Evolutionary conservation across 2,113 vertebrate genomes (phyloP), one percentile per base, ranked within the genome.

Genomic region (Paraplagusia blochii): DNA sequence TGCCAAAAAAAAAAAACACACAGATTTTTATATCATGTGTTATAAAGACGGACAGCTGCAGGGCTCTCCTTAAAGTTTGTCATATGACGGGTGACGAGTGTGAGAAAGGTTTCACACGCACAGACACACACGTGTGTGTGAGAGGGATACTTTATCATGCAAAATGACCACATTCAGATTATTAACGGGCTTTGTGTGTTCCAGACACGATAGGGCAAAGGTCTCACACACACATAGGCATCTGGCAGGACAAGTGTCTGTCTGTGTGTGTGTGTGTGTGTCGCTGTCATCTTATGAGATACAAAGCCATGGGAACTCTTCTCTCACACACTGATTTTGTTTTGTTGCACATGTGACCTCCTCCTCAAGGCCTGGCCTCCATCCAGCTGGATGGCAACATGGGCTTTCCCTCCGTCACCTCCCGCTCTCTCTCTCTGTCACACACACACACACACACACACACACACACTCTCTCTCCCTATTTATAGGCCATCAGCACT

Each of bases 71-170:
- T 6, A 29, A 29, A 29, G 22, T 29, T 29, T 29, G 6, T 29
- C 22, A 29, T 29, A 6, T 29, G 40, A 13, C 13, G 40, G 5
- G 40, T 43, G 22, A 29, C 14, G 40, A 14, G 40, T 43, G 40
- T 6, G 9, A 10, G 11, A 4, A 5, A 2, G 16, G 33, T 11
- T 11, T 18, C 17, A 50, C 42, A 33, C 44, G 17, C 35, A 51
- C 39, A 62, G 44, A 59, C 34, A 47, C 49, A 47, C 44, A 40
- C 53, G 48, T 10, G 49, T 8, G 54, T 44, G 43, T 48, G 43
- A 44, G 50, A 48, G 50, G 3, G 34, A 4, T 34, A 63, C 68
- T 76, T 75, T 80, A 61, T 80, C 53, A 83, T 73, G 66, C 66
- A 67, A 75, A 77, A 61, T 51, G 57, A 65, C 29, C 53, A 46